A percentile compares a stretch with the other conserved stretches of the same genome.
Conservation (phyloP, 2,888 invertebrate species). For the Pemphredon lugubris region DNA sequence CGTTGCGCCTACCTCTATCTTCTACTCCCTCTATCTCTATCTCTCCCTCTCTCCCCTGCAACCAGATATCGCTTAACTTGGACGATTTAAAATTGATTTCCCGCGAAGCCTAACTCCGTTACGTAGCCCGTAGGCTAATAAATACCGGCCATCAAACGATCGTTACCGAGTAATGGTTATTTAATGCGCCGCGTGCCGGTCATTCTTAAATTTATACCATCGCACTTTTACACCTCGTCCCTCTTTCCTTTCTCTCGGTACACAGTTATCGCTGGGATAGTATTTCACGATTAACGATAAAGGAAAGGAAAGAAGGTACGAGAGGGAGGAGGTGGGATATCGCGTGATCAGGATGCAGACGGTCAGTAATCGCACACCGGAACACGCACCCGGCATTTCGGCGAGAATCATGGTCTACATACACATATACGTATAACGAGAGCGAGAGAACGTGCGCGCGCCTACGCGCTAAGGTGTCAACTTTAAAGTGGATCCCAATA, state of each 20-base stretch:
- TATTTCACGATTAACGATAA: conserved; percentile 36
- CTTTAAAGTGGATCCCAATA: conserved; percentile 58
- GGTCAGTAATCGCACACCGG: conserved; percentile 54
- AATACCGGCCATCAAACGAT: not conserved
- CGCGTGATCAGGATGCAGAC: conserved; percentile 56
- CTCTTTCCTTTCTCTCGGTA: not conserved
- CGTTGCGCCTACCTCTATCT: too few relatives aligned
- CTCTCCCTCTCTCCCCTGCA: too few relatives aligned
- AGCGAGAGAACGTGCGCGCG: conserved; percentile 27
- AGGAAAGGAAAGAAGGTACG: conserved; percentile 32
- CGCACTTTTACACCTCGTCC: not conserved
- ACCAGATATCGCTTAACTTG: too few relatives aligned
- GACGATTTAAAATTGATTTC: too few relatives aligned
- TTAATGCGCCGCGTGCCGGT: not conserved
- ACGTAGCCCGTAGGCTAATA: too few relatives aligned
- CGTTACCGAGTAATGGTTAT: not conserved
- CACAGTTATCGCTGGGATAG: conserved; percentile 31
- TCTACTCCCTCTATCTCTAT: too few relatives aligned
- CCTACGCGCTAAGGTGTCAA: conserved; percentile 49
- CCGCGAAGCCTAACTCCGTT: too few relatives aligned
- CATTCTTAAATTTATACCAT: not conserved
- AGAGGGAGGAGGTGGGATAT: conserved; percentile 18
- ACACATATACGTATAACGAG: conserved; percentile 24
- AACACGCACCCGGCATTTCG: conserved; percentile 54
- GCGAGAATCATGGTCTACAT: conserved; percentile 10